Evolutionary conservation across 2,888 invertebrate genomes (phyloP).

Genomic region (Aphidoletes aphidimyza): DNA sequence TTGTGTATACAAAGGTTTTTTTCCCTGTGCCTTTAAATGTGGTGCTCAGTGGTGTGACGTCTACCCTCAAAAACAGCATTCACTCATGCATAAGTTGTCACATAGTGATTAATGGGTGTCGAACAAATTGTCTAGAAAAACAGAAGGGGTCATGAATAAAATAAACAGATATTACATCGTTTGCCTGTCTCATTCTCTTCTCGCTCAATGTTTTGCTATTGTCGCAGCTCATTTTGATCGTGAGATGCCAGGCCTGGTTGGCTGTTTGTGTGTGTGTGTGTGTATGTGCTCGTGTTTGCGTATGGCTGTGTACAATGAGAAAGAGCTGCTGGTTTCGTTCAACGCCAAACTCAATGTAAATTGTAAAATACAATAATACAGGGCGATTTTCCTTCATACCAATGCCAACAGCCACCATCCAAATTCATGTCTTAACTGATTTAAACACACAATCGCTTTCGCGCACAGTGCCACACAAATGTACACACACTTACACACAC

Average conservation of each 20-base stretch:
- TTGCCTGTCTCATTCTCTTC: conserved; percentile 32
- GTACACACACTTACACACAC: not conserved
- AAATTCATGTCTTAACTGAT: conserved; percentile 53
- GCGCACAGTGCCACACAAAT: too few relatives aligned
- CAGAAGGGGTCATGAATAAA: conserved; percentile 57
- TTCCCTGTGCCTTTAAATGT: conserved; percentile 1
- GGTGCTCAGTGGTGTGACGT: conserved; percentile 37
- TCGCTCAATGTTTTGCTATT: not conserved
- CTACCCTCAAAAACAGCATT: conserved; percentile 58
- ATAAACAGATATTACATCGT: conserved; percentile 54
- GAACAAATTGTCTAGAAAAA: conserved; percentile 62
- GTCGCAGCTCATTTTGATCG: not conserved
- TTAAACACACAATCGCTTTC: not conserved
- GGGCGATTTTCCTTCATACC: conserved; percentile 34
- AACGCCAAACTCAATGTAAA: not conserved
- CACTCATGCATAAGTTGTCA: conserved; percentile 62
- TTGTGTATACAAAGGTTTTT: conserved; percentile 50
- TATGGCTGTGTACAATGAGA: not conserved
- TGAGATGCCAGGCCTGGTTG: not conserved
- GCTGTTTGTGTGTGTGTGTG: not conserved
- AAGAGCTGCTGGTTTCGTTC: not conserved
- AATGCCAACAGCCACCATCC: conserved; percentile 40
- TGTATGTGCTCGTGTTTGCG: not conserved
- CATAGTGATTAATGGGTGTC: conserved; percentile 68
- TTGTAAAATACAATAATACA: conserved; percentile 6